These are phyloP conservation scores for Accipiter cooperii DNA, from an alignment of 2,113 vertebrate species.

Conservation along the genomic window DNA sequence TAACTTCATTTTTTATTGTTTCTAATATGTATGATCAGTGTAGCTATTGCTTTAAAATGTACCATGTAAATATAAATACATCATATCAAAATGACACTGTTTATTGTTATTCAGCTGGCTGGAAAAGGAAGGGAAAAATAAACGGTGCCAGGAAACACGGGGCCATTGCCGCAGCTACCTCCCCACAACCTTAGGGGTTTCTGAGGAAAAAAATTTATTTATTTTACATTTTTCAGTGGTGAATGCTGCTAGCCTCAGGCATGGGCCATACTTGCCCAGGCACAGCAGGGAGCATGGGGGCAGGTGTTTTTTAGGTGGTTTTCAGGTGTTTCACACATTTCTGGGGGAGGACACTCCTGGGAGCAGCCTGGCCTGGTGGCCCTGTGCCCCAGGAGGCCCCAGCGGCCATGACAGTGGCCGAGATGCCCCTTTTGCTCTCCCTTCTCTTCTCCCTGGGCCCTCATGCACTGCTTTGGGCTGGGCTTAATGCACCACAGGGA, in stretches of 20 bases:
- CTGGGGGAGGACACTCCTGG: fast-evolving
- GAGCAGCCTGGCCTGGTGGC: fast-evolving
- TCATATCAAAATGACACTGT: conserved; percentile 66
- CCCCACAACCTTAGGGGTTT: fast-evolving
- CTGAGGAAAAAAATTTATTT: not conserved
- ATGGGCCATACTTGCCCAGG: fast-evolving
- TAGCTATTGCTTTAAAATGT: conserved; percentile 89
- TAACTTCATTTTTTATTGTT: conserved; percentile 91
- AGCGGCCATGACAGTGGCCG: fast-evolving
- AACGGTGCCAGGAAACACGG: fast-evolving
- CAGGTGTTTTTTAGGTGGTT: not conserved
- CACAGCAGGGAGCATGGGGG: fast-evolving
- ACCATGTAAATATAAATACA: conserved; percentile 90
- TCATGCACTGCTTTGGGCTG: fast-evolving
- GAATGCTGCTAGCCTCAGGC: no score
- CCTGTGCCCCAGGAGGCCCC: fast-evolving
- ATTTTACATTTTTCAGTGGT: fast-evolving
- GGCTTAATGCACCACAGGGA: fast-evolving
- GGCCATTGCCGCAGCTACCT: fast-evolving
- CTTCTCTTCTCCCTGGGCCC: not conserved
- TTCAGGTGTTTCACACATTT: not conserved
- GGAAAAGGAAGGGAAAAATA: not conserved
- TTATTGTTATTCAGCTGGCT: not conserved
- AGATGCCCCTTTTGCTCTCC: not conserved
- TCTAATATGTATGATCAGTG: conserved; percentile 93